A percentile compares a stretch with the other conserved stretches of the same genome.
Evolutionary conservation across 2,888 invertebrate genomes (phyloP).

Genomic region (Eubasilissa splendida): DNA sequence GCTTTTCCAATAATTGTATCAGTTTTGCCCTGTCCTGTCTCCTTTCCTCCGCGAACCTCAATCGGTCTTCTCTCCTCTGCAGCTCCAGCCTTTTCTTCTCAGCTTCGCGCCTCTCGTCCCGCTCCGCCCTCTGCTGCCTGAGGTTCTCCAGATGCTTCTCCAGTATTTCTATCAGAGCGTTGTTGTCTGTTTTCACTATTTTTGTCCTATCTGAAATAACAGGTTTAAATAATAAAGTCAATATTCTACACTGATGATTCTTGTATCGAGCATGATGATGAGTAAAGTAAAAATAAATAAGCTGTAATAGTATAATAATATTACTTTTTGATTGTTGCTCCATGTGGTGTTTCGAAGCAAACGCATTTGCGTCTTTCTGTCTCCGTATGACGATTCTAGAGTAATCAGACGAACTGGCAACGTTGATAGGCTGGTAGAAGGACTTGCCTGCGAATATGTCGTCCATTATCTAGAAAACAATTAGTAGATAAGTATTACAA

Average conservation of each 20-base stretch:
- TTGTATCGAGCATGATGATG: no score
- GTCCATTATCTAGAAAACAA: slow-evolving; percentile 13
- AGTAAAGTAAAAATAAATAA: no score
- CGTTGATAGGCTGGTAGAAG: slow-evolving; percentile 17
- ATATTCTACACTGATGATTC: no score
- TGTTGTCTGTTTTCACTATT: background rate
- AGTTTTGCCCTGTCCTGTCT: slow-evolving; percentile 9
- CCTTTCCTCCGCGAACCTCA: slow-evolving; percentile 15
- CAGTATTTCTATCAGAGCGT: background rate
- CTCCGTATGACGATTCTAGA: slow-evolving; percentile 7
- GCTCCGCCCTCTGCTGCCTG: background rate
- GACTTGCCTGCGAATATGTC: slow-evolving; percentile 10
- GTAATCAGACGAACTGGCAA: background rate
- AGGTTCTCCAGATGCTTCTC: slow-evolving; percentile 17
- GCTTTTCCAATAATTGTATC: slow-evolving; percentile 13
- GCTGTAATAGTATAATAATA: no score
- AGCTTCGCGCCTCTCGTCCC: slow-evolving; percentile 14
- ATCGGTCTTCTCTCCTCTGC: slow-evolving; percentile 19
- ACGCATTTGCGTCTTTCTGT: background rate
- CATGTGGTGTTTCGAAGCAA: no score
- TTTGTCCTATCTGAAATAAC: no score
- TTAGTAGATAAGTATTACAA: no score
- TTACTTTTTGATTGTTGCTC: no score
- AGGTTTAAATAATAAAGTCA: no score
- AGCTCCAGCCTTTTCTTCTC: slow-evolving; percentile 18